A percentile compares a stretch with the other conserved stretches of the same genome.
phyloP scores from a whole-genome alignment of 2,888 invertebrate genomes.

The Drosophila neonasuta region DNA sequence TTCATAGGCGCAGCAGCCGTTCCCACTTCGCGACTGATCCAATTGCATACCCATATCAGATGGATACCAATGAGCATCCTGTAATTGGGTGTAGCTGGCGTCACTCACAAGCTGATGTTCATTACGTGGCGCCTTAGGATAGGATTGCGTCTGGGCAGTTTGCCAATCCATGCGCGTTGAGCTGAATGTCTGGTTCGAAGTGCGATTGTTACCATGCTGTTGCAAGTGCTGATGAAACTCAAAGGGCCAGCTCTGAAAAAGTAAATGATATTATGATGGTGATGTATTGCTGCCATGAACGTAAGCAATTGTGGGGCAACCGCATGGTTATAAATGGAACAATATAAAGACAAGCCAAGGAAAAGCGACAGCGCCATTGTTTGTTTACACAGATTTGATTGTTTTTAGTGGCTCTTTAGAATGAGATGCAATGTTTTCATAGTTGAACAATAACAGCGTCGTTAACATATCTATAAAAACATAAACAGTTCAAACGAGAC shows the following conservation, averaged over 20 bases:
- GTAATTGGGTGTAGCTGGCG: constrained; percentile 49
- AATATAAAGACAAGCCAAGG: constrained; percentile 56
- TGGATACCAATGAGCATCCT: constrained; percentile 62
- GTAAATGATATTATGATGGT: not conserved
- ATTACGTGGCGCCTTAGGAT: constrained; percentile 48
- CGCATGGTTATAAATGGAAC: constrained; percentile 63
- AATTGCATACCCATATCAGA: constrained; percentile 55
- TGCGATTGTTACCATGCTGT: constrained; percentile 46
- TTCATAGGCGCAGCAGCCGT: constrained; percentile 62
- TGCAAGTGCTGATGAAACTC: constrained; percentile 85
- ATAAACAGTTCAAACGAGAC: constrained; percentile 64
- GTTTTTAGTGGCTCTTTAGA: constrained; percentile 66
- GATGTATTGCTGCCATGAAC: constrained; percentile 8
- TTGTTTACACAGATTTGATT: constrained; percentile 74
- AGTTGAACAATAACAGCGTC: constrained; percentile 73
- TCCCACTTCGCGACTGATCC: constrained; percentile 45
- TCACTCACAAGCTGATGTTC: constrained; percentile 49
- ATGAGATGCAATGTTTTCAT: constrained; percentile 49
- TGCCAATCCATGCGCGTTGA: constrained; percentile 67
- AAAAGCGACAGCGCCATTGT: constrained; percentile 65
- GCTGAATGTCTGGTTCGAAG: constrained; percentile 43
- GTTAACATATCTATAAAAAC: constrained; percentile 78
- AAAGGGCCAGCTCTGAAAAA: constrained; percentile 91
- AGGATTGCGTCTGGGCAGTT: constrained; percentile 48
- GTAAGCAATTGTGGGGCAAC: constrained; percentile 37